Percentiles rank a stretch among this genome's conserved stretches.
Evolutionary conservation across 2,888 invertebrate genomes (phyloP).

Genomic region (Drepanosiphum platanoidis): DNA sequence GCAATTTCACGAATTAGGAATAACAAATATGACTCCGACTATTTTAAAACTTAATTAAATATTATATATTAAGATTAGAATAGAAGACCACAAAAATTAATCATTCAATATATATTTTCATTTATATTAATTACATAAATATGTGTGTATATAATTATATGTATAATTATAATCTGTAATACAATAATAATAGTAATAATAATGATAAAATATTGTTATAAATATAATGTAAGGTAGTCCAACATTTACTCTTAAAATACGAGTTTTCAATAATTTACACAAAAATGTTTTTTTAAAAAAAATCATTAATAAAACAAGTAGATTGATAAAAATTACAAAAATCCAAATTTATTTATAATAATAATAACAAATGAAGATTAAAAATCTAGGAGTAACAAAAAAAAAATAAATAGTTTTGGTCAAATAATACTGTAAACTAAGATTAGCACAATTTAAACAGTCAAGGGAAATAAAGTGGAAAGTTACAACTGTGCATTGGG

Average conservation of each 20-base stretch:
- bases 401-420: conserved; percentile 47
- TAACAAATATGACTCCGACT: no score
- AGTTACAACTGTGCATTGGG: conserved; percentile 9
- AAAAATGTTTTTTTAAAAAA: background rate
- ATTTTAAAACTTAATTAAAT: no score
- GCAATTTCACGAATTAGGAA: no score
- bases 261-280: conserved; percentile 24
- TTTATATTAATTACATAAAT: conserved; percentile 27
- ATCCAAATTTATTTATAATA: conserved; percentile 31
- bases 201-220: conserved; percentile 49
- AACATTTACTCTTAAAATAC: conserved; percentile 46
- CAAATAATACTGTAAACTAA: conserved; percentile 55
- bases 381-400: conserved; percentile 57
- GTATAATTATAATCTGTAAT: conserved; percentile 55
- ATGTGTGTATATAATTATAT: conserved; percentile 30
- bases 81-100: no score
- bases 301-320: conserved; percentile 38
- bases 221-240: conserved; percentile 43
- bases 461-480: conserved; percentile 18
- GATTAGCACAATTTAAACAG: conserved; percentile 39
- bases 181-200: conserved; percentile 40
- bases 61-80: no score
- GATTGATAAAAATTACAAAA: conserved; percentile 39
- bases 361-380: conserved; percentile 44
- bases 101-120: conserved; percentile 31